These are phyloP conservation scores for Oceanodroma leucorhoa DNA, from an alignment of 2,797 vertebrate species.

Conservation along the genomic window DNA sequence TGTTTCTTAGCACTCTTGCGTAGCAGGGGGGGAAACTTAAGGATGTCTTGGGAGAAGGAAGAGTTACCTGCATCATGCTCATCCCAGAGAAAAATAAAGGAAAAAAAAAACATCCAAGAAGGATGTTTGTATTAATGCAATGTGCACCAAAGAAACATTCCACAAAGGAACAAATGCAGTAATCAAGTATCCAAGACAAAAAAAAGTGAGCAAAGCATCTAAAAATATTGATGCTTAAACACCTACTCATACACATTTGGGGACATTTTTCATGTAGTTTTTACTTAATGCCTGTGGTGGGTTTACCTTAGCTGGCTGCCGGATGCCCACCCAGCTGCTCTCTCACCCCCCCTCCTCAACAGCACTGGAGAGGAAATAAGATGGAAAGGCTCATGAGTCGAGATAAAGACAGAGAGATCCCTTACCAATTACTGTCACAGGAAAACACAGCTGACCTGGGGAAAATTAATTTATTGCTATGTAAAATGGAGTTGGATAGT, in stretches of 20 bases:
- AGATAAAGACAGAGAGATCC: background rate
- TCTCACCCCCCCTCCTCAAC: background rate
- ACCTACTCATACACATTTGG: background rate
- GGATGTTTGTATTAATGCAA: background rate
- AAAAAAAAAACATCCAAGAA: background rate
- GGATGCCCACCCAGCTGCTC: background rate
- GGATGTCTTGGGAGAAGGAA: background rate
- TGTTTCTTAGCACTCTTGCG: background rate
- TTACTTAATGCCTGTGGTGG: background rate
- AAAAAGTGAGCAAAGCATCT: background rate
- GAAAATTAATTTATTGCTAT: background rate
- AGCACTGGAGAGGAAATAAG: background rate
- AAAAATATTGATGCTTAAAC: background rate
- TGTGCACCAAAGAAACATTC: background rate
- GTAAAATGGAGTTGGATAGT: background rate
- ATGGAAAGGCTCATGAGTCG: fast-evolving
- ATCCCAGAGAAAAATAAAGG: background rate
- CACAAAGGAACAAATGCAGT: background rate
- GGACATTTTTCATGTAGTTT: background rate
- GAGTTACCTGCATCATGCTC: background rate
- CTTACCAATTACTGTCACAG: background rate
- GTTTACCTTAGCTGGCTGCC: background rate
- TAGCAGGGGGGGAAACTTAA: fast-evolving
- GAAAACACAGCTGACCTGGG: background rate
- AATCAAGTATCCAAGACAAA: background rate